These are phyloP conservation scores for Pilophorus perplexus DNA, from an alignment of 2,888 invertebrate genomes.

Conservation along the genomic window DNA sequence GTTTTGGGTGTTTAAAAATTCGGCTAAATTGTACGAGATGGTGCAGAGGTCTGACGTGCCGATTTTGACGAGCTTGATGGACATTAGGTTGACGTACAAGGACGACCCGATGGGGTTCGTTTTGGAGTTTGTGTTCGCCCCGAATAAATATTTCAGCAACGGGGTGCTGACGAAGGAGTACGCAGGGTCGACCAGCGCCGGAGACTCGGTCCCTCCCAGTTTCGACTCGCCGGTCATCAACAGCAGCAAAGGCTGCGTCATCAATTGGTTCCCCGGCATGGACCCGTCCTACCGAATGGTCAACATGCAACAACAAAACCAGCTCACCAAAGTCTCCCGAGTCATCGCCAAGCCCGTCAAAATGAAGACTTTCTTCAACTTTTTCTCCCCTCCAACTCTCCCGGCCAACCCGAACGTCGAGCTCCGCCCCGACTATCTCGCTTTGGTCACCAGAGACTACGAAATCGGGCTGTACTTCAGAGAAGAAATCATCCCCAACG, in stretches of 20 bases:
- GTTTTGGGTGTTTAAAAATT: slow-evolving; percentile 34
- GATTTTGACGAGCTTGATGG: slow-evolving; percentile 6
- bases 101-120: slow-evolving; percentile 29
- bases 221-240: slow-evolving; percentile 27
- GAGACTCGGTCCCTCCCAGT: slow-evolving; percentile 6
- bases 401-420: slow-evolving; percentile 12
- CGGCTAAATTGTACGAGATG: slow-evolving; percentile 26
- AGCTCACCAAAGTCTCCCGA: neutral
- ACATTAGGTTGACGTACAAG: slow-evolving; percentile 23
- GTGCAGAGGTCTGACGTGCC: slow-evolving; percentile 27
- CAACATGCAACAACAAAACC: slow-evolving; percentile 29
- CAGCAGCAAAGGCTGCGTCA: slow-evolving; percentile 19
- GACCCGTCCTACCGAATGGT: slow-evolving; percentile 27
- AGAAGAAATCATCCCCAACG: slow-evolving; percentile 32
- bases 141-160: slow-evolving; percentile 28
- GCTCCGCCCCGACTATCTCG: slow-evolving; percentile 21
- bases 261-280: slow-evolving; percentile 25
- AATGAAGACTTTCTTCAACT: slow-evolving; percentile 32
- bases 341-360: slow-evolving; percentile 31
- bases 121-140: slow-evolving; percentile 28
- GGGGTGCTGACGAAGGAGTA: slow-evolving; percentile 20
- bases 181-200: slow-evolving; percentile 6
- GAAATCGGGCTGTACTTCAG: slow-evolving; percentile 28
- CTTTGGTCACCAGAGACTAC: slow-evolving; percentile 19
- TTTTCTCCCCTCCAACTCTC: slow-evolving; percentile 22